Conservation (phyloP, 2,888 invertebrate genomes). For the Aphidoletes aphidimyza region DNA sequence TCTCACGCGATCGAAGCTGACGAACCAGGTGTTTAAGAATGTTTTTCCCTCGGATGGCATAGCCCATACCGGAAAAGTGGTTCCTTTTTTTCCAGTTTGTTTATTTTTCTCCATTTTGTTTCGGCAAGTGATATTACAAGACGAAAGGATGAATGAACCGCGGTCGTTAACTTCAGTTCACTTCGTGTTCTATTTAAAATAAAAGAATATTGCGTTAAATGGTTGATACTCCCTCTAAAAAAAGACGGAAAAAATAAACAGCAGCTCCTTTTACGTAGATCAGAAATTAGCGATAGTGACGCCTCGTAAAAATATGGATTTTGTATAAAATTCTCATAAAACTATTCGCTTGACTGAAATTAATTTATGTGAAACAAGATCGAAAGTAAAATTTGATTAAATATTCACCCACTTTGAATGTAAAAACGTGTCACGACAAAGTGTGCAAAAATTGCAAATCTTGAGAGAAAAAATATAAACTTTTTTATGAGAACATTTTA, state of each 20-base stretch:
- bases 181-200: too few relatives aligned
- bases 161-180: too few relatives aligned
- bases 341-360: conserved; percentile 8
- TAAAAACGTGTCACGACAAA: background rate
- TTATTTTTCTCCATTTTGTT: background rate
- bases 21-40: background rate
- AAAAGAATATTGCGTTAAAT: too few relatives aligned
- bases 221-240: too few relatives aligned
- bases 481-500: too few relatives aligned
- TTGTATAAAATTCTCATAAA: background rate
- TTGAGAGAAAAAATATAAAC: too few relatives aligned
- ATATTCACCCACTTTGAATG: background rate
- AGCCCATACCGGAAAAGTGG: background rate
- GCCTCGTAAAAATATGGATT: background rate
- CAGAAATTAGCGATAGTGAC: background rate
- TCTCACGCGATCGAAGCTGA: background rate
- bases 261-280: too few relatives aligned
- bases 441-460: background rate
- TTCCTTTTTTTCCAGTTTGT: background rate
- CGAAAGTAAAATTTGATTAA: background rate
- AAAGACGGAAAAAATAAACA: too few relatives aligned
- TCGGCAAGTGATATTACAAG: background rate
- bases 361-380: background rate
- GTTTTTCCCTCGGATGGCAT: background rate
- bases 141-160: background rate